These are phyloP conservation scores for Malurus splendens DNA, from an alignment of 2,797 vertebrate genomes.

Conservation along the genomic window DNA sequence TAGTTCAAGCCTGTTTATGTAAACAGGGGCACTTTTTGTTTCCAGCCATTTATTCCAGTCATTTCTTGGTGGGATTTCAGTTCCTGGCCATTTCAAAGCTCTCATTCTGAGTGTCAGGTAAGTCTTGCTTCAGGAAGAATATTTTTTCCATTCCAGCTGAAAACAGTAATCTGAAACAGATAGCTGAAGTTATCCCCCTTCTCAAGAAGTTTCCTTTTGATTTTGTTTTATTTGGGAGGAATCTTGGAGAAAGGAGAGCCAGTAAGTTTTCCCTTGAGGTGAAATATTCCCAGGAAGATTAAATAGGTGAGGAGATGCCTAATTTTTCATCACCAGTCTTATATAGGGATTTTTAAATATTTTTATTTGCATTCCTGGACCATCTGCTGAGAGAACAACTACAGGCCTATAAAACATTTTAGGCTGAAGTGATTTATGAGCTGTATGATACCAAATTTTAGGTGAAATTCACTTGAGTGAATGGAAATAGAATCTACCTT, in stretches of 20 bases:
- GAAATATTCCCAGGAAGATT: background rate
- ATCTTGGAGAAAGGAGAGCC: background rate
- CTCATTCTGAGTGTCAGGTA: background rate
- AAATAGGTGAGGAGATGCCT: rapidly evolving
- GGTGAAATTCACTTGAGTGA: background rate
- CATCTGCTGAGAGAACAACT: background rate
- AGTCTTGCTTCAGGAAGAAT: background rate
- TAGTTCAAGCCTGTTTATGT: background rate
- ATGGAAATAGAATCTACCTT: background rate
- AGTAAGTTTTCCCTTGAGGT: background rate
- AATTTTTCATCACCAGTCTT: background rate
- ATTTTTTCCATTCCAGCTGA: background rate
- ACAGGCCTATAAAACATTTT: background rate
- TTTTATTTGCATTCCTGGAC: background rate
- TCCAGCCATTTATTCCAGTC: background rate
- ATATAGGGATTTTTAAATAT: background rate
- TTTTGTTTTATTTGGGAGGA: background rate
- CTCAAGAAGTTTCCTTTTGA: background rate
- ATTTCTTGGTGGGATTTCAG: background rate
- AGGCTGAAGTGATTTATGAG: background rate
- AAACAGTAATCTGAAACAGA: background rate
- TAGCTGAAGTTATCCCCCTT: background rate
- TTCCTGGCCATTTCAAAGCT: background rate
- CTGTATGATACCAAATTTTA: background rate
- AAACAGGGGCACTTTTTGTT: background rate